A percentile compares a stretch with the other conserved stretches of the same genome.
Conservation (phyloP, 2,888 invertebrate species). For the Octodonta nipae region DNA sequence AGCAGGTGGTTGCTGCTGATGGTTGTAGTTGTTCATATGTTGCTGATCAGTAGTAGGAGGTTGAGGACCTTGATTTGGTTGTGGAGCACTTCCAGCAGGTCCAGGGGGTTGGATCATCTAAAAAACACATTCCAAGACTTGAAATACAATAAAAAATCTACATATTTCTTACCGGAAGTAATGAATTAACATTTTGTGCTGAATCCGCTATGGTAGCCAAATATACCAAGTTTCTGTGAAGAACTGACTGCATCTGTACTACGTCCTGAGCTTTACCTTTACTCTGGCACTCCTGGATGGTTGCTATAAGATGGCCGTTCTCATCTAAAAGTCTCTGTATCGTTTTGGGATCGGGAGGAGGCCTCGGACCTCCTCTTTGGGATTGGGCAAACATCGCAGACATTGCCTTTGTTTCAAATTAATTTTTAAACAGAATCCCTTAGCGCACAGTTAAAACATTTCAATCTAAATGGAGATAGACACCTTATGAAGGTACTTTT, state of each 20-base stretch:
- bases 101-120: constrained; percentile 44
- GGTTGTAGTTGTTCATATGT: constrained; percentile 34
- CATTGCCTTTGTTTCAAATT: constrained; percentile 44
- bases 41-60: constrained; percentile 29
- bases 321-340: constrained; percentile 95
- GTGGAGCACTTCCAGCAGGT: constrained; percentile 31
- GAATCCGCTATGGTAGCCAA: constrained; percentile 94
- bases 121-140: constrained; percentile 6
- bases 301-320: constrained; percentile 91
- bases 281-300: constrained; percentile 90
- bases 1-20: constrained; percentile 36
- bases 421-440: no score
- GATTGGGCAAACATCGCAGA: constrained; percentile 61
- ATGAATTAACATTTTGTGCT: constrained; percentile 78
- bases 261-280: constrained; percentile 90
- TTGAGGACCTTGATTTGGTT: constrained; percentile 25
- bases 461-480: no score
- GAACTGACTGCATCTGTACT: constrained; percentile 82
- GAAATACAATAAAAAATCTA: not conserved
- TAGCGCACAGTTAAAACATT: no score
- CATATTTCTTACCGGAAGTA: constrained; percentile 67
- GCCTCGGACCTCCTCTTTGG: constrained; percentile 56
- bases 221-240: constrained; percentile 92
- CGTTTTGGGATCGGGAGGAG: constrained; percentile 68
- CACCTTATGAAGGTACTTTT: no score